These are phyloP conservation scores for Garrulus glandarius DNA, from an alignment of 2,797 vertebrate species.

Conservation along the genomic window DNA sequence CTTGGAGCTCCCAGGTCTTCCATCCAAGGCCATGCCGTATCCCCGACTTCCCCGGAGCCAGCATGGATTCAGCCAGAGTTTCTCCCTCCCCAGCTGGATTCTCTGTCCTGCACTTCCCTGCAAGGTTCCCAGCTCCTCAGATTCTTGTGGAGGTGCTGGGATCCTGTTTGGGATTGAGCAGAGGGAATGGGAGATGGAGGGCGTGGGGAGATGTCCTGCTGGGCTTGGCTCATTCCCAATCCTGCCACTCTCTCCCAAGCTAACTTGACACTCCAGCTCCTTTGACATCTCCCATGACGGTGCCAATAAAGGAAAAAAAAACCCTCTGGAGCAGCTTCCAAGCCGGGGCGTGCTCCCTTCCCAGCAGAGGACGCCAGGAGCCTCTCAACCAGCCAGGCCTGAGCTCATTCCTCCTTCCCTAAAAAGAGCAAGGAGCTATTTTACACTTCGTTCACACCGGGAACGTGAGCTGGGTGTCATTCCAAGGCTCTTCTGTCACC, in stretches of 20 bases:
- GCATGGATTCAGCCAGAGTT: not conserved
- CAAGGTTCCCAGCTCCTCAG: not conserved
- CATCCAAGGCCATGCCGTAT: not conserved
- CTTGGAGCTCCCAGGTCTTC: not conserved
- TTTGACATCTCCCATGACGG: not conserved
- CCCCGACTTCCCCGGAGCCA: fast-evolving
- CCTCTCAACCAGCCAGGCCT: not conserved
- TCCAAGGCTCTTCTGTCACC: slow-evolving; percentile 44
- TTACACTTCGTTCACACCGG: slow-evolving; percentile 37
- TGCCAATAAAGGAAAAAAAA: not conserved
- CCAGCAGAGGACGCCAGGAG: not conserved
- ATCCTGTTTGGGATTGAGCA: not conserved
- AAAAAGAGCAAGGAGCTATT: slow-evolving; percentile 56
- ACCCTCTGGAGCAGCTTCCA: not conserved
- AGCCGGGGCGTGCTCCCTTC: not conserved
- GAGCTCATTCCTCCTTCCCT: not conserved
- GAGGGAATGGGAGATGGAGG: not conserved
- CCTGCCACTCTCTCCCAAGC: not conserved
- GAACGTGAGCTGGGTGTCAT: not conserved
- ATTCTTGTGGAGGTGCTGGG: not conserved
- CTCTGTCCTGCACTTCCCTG: not conserved
- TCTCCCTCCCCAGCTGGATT: not conserved
- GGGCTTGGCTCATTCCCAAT: not conserved
- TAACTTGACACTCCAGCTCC: slow-evolving; percentile 12
- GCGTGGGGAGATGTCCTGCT: not conserved